Percentiles rank a stretch among this genome's conserved stretches.
phyloP scores from a whole-genome alignment of 2,113 vertebrate species.

The Chamaea fasciata region DNA sequence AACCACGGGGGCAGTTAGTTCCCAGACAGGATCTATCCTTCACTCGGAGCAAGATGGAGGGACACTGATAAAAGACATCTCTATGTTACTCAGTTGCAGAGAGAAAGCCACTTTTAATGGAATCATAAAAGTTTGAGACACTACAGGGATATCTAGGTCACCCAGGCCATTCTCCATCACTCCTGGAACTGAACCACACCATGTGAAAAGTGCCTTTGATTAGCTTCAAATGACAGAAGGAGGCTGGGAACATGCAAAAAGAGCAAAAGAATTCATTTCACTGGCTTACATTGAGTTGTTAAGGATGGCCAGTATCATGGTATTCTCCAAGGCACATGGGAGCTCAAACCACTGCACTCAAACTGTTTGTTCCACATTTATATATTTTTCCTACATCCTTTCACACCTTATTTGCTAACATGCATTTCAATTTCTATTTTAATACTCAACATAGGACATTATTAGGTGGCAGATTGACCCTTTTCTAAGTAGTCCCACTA shows the following conservation, averaged over 20 bases:
- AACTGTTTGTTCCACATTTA: background rate
- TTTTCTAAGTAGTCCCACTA: background rate
- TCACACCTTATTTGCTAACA: background rate
- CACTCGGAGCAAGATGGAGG: background rate
- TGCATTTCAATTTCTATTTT: background rate
- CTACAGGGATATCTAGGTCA: background rate
- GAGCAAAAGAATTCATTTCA: background rate
- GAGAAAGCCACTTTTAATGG: background rate
- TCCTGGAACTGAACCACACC: background rate
- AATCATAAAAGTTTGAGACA: background rate
- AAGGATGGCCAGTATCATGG: background rate
- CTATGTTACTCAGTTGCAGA: background rate
- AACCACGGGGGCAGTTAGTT: background rate
- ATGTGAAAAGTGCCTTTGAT: background rate
- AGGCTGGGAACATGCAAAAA: background rate
- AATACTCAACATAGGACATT: background rate
- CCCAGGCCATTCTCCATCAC: background rate
- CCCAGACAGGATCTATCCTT: background rate
- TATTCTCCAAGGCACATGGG: background rate
- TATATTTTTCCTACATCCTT: background rate
- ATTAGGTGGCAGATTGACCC: background rate
- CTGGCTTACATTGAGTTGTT: background rate
- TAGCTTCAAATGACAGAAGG: background rate
- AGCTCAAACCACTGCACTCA: background rate
- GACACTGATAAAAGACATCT: background rate